phyloP scores from a whole-genome alignment of 2,888 invertebrate genomes.

The Cacoxenus indagator region DNA sequence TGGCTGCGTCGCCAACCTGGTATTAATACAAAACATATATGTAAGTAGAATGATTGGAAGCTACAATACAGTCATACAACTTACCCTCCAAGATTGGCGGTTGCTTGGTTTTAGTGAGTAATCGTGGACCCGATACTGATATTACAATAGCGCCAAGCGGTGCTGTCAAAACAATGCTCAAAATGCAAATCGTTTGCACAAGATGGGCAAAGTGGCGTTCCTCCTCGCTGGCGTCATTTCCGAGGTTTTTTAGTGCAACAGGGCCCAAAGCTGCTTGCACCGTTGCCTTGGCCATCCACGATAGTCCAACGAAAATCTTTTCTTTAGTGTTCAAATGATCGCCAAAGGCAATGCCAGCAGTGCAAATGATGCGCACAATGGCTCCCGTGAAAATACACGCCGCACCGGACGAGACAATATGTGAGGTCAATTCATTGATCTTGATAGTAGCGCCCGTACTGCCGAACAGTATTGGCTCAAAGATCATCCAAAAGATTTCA shows the following conservation, averaged over 20 bases:
- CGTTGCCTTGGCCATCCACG: slow-evolving; percentile 98
- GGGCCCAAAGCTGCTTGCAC: slow-evolving; percentile 93
- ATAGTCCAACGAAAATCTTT: slow-evolving; percentile 89
- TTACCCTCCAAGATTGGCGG: slow-evolving; percentile 78
- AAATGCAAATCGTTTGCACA: slow-evolving; percentile 82
- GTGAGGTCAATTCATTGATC: slow-evolving; percentile 79
- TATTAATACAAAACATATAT: background rate
- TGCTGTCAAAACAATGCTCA: slow-evolving; percentile 88
- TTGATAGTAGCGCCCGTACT: slow-evolving; percentile 93
- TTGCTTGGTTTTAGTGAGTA: slow-evolving; percentile 83
- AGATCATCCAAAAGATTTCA: slow-evolving; percentile 95
- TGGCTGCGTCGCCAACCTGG: slow-evolving; percentile 84
- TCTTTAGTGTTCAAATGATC: slow-evolving; percentile 89
- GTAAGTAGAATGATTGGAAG: background rate
- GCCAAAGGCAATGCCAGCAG: slow-evolving; percentile 79
- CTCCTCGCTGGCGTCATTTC: slow-evolving; percentile 69
- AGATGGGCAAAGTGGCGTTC: slow-evolving; percentile 77
- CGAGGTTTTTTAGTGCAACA: slow-evolving; percentile 79
- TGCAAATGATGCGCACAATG: slow-evolving; percentile 77
- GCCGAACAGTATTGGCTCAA: slow-evolving; percentile 94
- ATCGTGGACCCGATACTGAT: slow-evolving; percentile 81
- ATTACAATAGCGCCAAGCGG: slow-evolving; percentile 88
- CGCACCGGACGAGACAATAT: slow-evolving; percentile 79
- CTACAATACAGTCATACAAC: background rate
- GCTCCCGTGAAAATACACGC: slow-evolving; percentile 79